Evolutionary conservation across 2,888 invertebrate genomes (phyloP).

Genomic region (Elysia crispata): DNA sequence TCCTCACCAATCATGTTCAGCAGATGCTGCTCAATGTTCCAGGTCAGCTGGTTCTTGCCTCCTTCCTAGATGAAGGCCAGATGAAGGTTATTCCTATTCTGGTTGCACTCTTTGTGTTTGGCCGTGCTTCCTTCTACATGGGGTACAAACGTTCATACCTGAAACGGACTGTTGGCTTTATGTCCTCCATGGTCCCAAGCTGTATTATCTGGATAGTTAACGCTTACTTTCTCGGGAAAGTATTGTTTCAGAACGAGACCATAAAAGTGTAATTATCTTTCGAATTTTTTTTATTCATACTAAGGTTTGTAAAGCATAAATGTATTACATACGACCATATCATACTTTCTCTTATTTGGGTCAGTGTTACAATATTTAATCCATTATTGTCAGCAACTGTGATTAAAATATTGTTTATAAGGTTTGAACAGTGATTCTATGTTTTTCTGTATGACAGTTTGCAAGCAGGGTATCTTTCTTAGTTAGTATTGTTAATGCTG

Average conservation of each 20-base stretch:
- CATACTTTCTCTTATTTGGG: too few species aligned
- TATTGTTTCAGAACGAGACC: slow-evolving; percentile 93
- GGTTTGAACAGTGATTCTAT: too few species aligned
- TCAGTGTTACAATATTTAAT: too few species aligned
- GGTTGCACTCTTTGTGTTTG: slow-evolving; percentile 53
- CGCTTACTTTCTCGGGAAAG: slow-evolving; percentile 87
- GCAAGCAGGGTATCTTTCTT: too few species aligned
- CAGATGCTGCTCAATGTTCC: slow-evolving; percentile 53
- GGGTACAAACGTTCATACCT: slow-evolving; percentile 50
- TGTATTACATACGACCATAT: too few species aligned
- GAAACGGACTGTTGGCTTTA: slow-evolving; percentile 52
- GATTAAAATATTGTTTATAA: too few species aligned
- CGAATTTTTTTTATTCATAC: too few species aligned
- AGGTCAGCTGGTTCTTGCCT: slow-evolving; percentile 54
- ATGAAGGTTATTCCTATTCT: slow-evolving; percentile 55
- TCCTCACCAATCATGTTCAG: slow-evolving; percentile 57
- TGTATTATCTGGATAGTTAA: slow-evolving; percentile 77
- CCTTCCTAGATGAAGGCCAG: slow-evolving; percentile 49
- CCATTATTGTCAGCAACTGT: too few species aligned
- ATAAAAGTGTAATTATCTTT: slow-evolving; percentile 91
- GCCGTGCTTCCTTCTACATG: slow-evolving; percentile 54
- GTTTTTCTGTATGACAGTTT: too few species aligned
- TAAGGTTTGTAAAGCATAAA: too few species aligned
- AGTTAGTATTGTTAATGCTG: too few species aligned
- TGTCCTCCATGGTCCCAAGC: slow-evolving; percentile 47